Percentiles rank a stretch among this genome's conserved stretches.
These are phyloP conservation scores for Lophius americanus DNA, from an alignment of 2,797 vertebrate species.

Conservation along the genomic window DNA sequence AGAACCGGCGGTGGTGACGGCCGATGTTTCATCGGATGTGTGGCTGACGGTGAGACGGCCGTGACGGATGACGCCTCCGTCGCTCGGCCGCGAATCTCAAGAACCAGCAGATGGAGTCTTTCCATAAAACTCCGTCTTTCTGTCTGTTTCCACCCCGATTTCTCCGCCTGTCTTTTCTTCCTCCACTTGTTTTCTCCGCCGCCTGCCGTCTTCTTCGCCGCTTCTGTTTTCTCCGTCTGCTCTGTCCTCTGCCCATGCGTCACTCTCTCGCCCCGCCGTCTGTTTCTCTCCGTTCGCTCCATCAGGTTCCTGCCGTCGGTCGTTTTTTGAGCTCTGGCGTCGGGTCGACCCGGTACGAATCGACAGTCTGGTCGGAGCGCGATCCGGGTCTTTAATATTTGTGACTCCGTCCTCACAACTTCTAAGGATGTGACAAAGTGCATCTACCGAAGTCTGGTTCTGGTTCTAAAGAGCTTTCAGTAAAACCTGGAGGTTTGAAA, in stretches of 20 bases:
- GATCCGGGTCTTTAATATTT: background rate
- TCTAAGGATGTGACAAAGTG: too few species aligned
- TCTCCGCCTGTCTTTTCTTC: slow-evolving; percentile 46
- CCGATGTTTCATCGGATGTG: background rate
- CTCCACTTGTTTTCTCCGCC: slow-evolving; percentile 1
- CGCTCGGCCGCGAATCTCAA: slow-evolving; percentile 15
- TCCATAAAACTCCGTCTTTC: slow-evolving; percentile 32
- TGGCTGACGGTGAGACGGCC: slow-evolving; percentile 10
- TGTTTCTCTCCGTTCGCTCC: slow-evolving; percentile 25
- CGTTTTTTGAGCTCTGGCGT: background rate
- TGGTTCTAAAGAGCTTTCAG: slow-evolving; percentile 6
- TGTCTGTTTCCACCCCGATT: slow-evolving; percentile 15
- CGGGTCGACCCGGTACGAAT: background rate
- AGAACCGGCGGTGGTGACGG: too few species aligned
- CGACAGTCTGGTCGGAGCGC: background rate
- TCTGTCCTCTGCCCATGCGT: slow-evolving; percentile 43
- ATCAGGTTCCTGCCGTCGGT: slow-evolving; percentile 18
- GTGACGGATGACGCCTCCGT: slow-evolving; percentile 3
- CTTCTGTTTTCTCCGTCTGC: slow-evolving; percentile 41
- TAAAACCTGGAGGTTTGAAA: background rate
- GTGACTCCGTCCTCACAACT: too few species aligned
- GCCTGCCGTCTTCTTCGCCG: background rate
- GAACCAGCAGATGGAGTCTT: slow-evolving; percentile 44
- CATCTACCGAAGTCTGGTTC: slow-evolving; percentile 8
- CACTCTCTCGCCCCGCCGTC: slow-evolving; percentile 44